Evolutionary conservation across 2,113 vertebrate species (phyloP), one percentile per base, ranked within the genome.

Genomic region (Miniopterus natalensis): DNA sequence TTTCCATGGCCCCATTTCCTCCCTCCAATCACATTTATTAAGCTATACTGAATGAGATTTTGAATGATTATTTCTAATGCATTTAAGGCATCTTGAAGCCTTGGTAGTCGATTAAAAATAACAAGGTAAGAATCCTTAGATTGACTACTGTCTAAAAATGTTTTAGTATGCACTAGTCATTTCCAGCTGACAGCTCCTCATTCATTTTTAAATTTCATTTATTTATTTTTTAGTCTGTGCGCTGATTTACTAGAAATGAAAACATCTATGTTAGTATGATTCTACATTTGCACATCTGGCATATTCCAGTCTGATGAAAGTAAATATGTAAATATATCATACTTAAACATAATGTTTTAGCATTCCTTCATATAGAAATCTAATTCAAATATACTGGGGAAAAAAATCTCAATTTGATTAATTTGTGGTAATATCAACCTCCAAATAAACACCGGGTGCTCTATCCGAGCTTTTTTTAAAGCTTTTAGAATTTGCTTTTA

Each of bases 351-450:
- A 94, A 98, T 71, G 95, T 96, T 97, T 98, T 86, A 96, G 59
- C 92, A 96, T 98, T 95, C 83, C 96, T 98, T 98, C 96, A 97
- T 96, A 98, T 17, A 86, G 97, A 97, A 98, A 92, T 95, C 5
- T 92, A 97, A 98, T 98, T 97, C 97, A 98, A 97, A 97, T 98
- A 98, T 98, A 97, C 97, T 95, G 88, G 96, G 92, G 96, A 92
- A 97, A 97, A 97, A 98, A 97, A 75, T 77, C 61, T 97, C 95
- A 98, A 98, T 98, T 99, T 98, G 98, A 97, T 98, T 98, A 98
- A 97, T 55, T 95, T 98, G 94, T 95, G 96, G 96, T 98, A 97
- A 97, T 98, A 98, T 98, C 98, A 98, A 95, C 95, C 97, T 98
- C 94, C 96, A 97, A 97, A 95, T 97, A 98, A 98, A 98, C 96